Conservation (phyloP, 1,140 invertebrate genomes). For the Wiebesia pumilae region DNA sequence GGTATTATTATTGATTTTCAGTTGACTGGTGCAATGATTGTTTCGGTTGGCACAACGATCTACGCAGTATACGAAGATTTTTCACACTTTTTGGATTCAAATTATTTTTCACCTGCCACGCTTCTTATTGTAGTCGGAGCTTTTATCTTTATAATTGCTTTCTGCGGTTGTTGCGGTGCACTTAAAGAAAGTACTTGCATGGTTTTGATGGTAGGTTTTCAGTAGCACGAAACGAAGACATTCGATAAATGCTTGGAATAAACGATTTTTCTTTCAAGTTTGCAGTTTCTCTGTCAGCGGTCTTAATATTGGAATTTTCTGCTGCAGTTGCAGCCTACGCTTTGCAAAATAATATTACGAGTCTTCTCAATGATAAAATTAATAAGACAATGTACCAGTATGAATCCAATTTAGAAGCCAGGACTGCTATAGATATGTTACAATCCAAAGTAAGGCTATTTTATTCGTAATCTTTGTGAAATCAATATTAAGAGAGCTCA, state of each 20-base stretch:
- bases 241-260: not conserved
- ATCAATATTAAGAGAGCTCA: not conserved
- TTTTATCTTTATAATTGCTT: slow-evolving; percentile 85
- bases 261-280: slow-evolving; percentile 78
- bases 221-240: not conserved
- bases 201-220: slow-evolving; percentile 82
- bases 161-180: slow-evolving; percentile 89
- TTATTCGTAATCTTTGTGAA: not conserved
- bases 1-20: slow-evolving; percentile 63
- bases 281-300: slow-evolving; percentile 83
- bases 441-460: slow-evolving; percentile 78
- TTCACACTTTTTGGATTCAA: slow-evolving; percentile 80
- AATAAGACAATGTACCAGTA: slow-evolving; percentile 77
- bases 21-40: slow-evolving; percentile 84
- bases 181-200: slow-evolving; percentile 88
- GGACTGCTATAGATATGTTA: slow-evolving; percentile 79
- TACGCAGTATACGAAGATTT: slow-evolving; percentile 85
- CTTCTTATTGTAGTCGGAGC: slow-evolving; percentile 85
- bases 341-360: slow-evolving; percentile 79
- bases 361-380: slow-evolving; percentile 78
- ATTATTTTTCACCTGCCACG: slow-evolving; percentile 83
- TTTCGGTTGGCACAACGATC: slow-evolving; percentile 86
- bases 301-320: slow-evolving; percentile 88
- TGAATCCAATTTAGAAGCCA: slow-evolving; percentile 72
- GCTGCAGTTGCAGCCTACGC: slow-evolving; percentile 87